Evolutionary conservation across 92 coral and sea anemone species (phyloP), one percentile per base, ranked within the genome.

Genomic region (Heteractis magnifica): DNA sequence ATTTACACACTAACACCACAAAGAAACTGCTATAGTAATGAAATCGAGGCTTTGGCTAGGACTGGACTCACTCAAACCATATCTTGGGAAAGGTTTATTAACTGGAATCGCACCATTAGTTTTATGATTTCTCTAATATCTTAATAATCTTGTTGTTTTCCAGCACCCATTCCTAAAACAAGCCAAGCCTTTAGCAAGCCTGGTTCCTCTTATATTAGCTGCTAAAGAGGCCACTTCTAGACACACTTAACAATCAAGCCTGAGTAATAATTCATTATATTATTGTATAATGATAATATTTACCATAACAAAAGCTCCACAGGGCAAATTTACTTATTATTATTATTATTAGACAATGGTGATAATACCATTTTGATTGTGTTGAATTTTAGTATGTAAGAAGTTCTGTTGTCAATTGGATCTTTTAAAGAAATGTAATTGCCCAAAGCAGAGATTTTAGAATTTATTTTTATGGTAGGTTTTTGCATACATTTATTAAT

Each of bases 161-260:
- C 88, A 97, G 99, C 99, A 97, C 82, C 99, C 98, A 59, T 97
- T 97, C 87, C 85, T 97, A 83, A 97, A 94, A 86, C 98, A 97
- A 83, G 99, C 99, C 76, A 97, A 97, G 87, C 99, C 98, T 10
- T 86, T 97, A 83, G 99, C 99, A 65, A 97, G 99, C 72, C 88
- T 97, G 86, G 99, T 97, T 13, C 99, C 98, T 16, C 92, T 97
- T 44, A 97, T 97, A 78, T 91, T 97, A 71, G 99, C 99, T 16
- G 98, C 99, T 11, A 97, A 94, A 78, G 99, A 97, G 80, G 99
- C 99, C 75, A 94, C 98, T 3, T 88, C 97, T 71, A 89, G 97
- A 75, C 93, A 92, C 71, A 85, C 81, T n/a, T 90, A 76, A 85
- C 84, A 68, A 68, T 18, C 53, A 71, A 56, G 62, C 50, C 23